phyloP scores from a whole-genome alignment of 2,113 vertebrate species.

The Tenebrosternarchus preto region DNA sequence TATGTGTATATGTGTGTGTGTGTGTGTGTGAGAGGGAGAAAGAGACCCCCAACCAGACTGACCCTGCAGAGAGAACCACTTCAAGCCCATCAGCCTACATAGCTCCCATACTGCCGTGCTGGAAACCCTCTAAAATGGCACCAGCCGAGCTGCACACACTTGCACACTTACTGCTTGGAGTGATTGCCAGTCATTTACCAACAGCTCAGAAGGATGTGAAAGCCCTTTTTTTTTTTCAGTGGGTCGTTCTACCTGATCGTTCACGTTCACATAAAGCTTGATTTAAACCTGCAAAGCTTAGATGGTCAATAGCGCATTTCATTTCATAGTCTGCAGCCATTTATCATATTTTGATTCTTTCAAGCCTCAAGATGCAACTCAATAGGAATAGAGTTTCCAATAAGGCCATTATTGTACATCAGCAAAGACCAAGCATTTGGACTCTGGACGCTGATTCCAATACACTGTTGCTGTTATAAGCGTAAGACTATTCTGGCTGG shows the following conservation, averaged over 20 bases:
- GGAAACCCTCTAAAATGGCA: conserved; percentile 30
- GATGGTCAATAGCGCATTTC: conserved; percentile 18
- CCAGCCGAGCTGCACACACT: conserved; percentile 29
- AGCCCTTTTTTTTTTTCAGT: neutral
- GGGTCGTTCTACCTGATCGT: neutral
- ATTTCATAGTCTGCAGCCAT: conserved; percentile 11
- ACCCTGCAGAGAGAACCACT: conserved; percentile 40
- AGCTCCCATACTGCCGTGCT: conserved; percentile 15
- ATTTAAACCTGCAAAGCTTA: conserved; percentile 24
- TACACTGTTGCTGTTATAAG: too few species aligned
- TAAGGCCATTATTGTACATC: conserved; percentile 1
- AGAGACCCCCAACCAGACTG: conserved; percentile 1
- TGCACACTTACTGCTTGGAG: conserved; percentile 30
- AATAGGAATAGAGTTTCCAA: neutral
- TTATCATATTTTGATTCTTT: conserved; percentile 13
- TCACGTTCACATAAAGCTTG: conserved; percentile 9
- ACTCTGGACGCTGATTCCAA: neutral
- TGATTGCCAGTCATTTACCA: conserved; percentile 23
- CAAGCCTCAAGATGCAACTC: conserved; percentile 5
- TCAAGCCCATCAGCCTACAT: conserved; percentile 23
- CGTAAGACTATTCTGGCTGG: too few species aligned
- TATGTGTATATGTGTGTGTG: neutral
- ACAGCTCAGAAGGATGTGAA: conserved; percentile 29
- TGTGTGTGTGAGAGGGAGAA: conserved; percentile 4
- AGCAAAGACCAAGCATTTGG: neutral